phyloP scores from a whole-genome alignment of 2,797 vertebrate genomes.

The Emys orbicularis region DNA sequence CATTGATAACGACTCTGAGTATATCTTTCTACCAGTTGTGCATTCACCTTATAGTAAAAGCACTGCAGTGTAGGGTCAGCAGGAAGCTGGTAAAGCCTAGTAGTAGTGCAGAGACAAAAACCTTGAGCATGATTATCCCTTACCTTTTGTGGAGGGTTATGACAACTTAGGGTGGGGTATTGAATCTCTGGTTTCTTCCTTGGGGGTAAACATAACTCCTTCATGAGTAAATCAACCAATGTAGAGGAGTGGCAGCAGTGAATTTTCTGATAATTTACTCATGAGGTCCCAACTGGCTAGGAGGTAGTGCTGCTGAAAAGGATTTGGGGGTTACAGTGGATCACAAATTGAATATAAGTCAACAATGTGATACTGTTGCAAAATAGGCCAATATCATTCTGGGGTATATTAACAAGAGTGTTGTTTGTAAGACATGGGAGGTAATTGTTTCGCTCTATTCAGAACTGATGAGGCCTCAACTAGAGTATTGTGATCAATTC shows the following conservation, averaged over 20 bases:
- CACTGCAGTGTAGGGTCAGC: not conserved
- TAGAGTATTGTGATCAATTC: not conserved
- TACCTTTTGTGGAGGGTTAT: not conserved
- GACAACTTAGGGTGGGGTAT: slow-evolving; percentile 8
- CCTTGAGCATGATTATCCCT: slow-evolving; percentile 1
- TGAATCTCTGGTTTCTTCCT: slow-evolving; percentile 13
- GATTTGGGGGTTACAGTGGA: not conserved
- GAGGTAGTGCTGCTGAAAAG: not conserved
- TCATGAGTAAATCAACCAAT: slow-evolving; percentile 2
- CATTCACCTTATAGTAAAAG: not conserved
- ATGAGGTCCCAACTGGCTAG: not conserved
- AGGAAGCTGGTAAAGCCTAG: no score
- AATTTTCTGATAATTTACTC: not conserved
- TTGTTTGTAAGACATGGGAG: not conserved
- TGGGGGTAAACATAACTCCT: slow-evolving; percentile 29
- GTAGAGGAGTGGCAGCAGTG: not conserved
- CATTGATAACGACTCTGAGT: not conserved
- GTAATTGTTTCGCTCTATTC: not conserved
- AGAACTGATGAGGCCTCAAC: not conserved
- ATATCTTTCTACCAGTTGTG: not conserved
- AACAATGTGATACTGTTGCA: not conserved
- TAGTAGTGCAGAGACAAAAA: not conserved
- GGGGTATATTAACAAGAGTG: not conserved
- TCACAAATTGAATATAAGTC: not conserved
- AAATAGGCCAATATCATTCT: not conserved